Percentiles rank a stretch among this genome's conserved stretches.
These are phyloP conservation scores for Macroramphosus scolopax DNA, from an alignment of 2,797 vertebrate genomes.

Conservation along the genomic window DNA sequence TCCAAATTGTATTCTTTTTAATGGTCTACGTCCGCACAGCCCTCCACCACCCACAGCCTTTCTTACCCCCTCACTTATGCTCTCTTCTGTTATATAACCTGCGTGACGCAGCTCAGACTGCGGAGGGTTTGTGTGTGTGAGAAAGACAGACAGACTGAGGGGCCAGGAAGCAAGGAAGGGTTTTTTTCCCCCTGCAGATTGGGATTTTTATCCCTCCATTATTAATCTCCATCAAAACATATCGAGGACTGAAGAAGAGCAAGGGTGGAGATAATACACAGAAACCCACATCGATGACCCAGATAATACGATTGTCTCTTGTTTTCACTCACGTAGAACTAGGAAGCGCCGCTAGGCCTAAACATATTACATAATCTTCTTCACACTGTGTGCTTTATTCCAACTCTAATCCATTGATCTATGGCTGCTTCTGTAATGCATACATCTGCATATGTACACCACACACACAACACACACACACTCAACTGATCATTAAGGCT, in stretches of 20 bases:
- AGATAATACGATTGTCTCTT: conserved; percentile 51
- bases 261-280: conserved; percentile 12
- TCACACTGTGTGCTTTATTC: conserved; percentile 44
- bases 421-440: conserved; percentile 50
- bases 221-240: conserved; percentile 56
- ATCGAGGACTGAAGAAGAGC: conserved; percentile 45
- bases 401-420: conserved; percentile 67
- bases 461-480: conserved; percentile 28
- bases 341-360: conserved; percentile 44
- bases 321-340: conserved; percentile 33
- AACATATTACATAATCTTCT: conserved; percentile 71
- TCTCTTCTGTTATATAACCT: conserved; percentile 70
- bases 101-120: conserved; percentile 74
- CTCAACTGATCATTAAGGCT: conserved; percentile 26
- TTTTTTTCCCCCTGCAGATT: no score
- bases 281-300: conserved; percentile 16
- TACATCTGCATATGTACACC: conserved; percentile 26
- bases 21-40: conserved; percentile 14
- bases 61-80: conserved; percentile 32
- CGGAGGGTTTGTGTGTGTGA: conserved; percentile 49
- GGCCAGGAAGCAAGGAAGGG: conserved; percentile 23
- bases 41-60: conserved; percentile 10
- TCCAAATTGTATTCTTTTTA: no score
- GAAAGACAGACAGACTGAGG: conserved; percentile 44
- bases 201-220: no score